Evolutionary conservation across 2,888 invertebrate genomes (phyloP).

Genomic region (Megastigmus dorsalis): DNA sequence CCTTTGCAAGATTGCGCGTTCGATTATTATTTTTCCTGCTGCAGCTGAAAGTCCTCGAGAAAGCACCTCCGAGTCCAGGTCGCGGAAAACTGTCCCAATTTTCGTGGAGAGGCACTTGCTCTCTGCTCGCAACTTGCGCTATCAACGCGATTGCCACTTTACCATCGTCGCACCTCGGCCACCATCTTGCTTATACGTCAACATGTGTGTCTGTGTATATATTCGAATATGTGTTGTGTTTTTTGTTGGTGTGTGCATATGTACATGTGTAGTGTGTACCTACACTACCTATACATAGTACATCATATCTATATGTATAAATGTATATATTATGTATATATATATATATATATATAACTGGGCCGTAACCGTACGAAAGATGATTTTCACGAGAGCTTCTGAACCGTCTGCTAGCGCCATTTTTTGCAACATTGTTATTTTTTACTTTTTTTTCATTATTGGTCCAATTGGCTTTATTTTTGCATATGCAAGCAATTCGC

Average conservation of each 20-base stretch:
- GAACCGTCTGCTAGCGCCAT: slow-evolving; percentile 24
- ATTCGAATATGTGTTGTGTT: neutral
- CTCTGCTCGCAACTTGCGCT: slow-evolving; percentile 3
- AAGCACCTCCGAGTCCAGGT: neutral
- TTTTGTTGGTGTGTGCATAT: too few relatives aligned
- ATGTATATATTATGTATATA: neutral
- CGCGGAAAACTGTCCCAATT: neutral
- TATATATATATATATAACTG: neutral
- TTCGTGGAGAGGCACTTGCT: neutral
- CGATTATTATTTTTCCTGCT: neutral
- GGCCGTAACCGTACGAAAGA: too few relatives aligned
- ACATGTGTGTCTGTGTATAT: neutral
- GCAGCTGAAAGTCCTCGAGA: neutral
- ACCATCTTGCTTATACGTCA: slow-evolving; percentile 51
- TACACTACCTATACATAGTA: too few relatives aligned
- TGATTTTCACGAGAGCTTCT: too few relatives aligned
- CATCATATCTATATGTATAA: neutral
- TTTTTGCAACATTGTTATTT: neutral
- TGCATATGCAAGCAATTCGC: too few relatives aligned
- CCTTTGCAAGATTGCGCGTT: too few relatives aligned
- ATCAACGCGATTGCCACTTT: slow-evolving; percentile 42
- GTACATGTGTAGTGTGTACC: too few relatives aligned
- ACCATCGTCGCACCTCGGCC: slow-evolving; percentile 40
- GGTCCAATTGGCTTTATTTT: too few relatives aligned
- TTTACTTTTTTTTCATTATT: neutral